Evolutionary conservation across 1,140 invertebrate genomes (phyloP), one percentile per base, ranked within the genome.

Genomic region (Ceratina australensis): DNA sequence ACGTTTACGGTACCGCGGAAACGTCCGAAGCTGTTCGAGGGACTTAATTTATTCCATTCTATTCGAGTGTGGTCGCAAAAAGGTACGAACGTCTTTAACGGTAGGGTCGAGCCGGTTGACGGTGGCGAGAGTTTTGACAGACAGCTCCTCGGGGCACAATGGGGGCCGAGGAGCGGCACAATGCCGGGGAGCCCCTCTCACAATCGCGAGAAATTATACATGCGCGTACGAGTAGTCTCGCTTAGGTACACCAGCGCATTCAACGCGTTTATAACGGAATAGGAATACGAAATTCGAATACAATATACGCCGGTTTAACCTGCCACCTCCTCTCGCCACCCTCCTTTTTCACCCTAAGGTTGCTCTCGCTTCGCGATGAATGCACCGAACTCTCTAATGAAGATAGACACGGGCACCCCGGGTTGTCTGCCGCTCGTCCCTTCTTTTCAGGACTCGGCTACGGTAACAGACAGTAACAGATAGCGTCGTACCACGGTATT

Each of bases 61-160:
- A 15, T 4, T 13, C 52, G 64, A 75, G 57, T 75, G 68, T 68
- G 65, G 10, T 0, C 49, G 49, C 18, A 22, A 26, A 22, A 28
- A 26, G 54, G 76, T 79, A 67, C 56, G 81, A 83, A 67, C 73
- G 80, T 83, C 80, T 76, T 82, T 79, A 82, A 83, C 82, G 79
- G 81, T 83, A 79, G 80, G 81, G 33, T 52, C 80, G 75, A 75
- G 16, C 13, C 24, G 61, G 82, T 83, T 83, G 82, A 83, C 82
- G 77, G 54, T 72, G 57, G 54, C 67, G 57, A 50, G 76, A 83
- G 82, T 83, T 83, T 83, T 83, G 82, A 83, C 82, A 83, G 82
- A 83, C 82, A 83, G 82, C 80, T 83, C 71, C 82, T 83, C 65
- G 60, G 66, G 71, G 71, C 77, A 83, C 82, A 83, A 83, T 83